Evolutionary conservation across 2,113 vertebrate genomes (phyloP), one percentile per base, ranked within the genome.

Genomic region (Carassius gibelio): DNA sequence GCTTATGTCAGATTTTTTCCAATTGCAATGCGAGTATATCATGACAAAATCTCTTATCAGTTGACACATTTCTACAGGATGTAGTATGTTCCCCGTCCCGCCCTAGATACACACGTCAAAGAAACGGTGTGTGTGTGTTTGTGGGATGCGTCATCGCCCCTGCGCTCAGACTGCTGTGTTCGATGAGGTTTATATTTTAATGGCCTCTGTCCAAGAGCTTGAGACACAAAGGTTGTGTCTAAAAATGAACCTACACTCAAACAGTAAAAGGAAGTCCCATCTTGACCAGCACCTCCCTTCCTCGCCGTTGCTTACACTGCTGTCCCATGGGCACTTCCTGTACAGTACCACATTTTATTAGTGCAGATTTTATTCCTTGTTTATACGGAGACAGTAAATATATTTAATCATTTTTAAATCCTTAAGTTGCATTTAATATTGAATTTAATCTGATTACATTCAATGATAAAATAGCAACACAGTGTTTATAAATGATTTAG

Each of bases 231-330:
- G 66, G 50, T 84, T 17, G 26, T n/a, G 17, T 75, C 84, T 77
- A 81, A 81, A 86, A 81, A 86, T 86, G 81, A 68, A 76, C 59
- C 21, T 84, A 21, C 81, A 75, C 15, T 84, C 26, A 76, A 83
- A 81, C 72, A 82, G 55, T 61, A 61, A 84, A 81, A 85, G 86
- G 86, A 87, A 89, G 86, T 89, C 69, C 75, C 84, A 74, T 85
- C 57, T 77, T 77, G 61, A 71, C 59, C 84, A 84, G 80, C 76
- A 62, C 69, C 52, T 81, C 84, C 82, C 85, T 74, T 81, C 80
- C 86, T 85, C 50, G 10, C 50, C 34, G 13, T 14, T 71, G 52
- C 75, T 36, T 74, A 52, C 14, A 11, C 71, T 84, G 75, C 14
- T 62, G 83, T 81, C 83, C 52, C 72, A 78, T 30, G 81, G 69